Conservation (phyloP, 2,888 invertebrate genomes). For the Cerastoderma edule region DNA sequence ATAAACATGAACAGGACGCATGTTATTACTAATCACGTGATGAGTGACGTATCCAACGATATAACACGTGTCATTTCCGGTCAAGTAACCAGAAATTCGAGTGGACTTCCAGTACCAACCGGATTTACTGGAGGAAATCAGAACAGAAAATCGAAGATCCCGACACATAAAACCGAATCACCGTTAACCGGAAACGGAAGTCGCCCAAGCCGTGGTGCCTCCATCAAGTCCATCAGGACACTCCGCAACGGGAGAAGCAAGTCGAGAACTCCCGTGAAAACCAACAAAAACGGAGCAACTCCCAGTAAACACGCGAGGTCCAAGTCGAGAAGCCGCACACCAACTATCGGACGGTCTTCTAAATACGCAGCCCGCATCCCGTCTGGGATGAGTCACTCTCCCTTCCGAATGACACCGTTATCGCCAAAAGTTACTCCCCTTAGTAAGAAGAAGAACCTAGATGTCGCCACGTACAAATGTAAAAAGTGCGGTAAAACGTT, state of each 20-base stretch:
- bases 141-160: no score
- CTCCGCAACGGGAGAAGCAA: background rate
- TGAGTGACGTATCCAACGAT: background rate
- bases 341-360: background rate
- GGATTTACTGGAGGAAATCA: no score
- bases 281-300: background rate
- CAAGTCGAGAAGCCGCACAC: slow-evolving; percentile 12
- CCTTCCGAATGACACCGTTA: slow-evolving; percentile 11
- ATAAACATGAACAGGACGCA: background rate
- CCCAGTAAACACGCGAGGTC: background rate
- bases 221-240: slow-evolving; percentile 1
- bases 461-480: slow-evolving; percentile 23
- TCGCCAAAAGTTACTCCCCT: background rate
- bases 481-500: slow-evolving; percentile 47
- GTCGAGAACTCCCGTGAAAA: slow-evolving; percentile 4
- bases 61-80: background rate
- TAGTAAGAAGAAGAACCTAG: background rate
- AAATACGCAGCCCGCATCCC: slow-evolving; percentile 10
- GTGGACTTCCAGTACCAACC: slow-evolving; percentile 22
- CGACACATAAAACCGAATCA: no score
- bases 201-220: background rate
- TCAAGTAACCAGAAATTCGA: background rate
- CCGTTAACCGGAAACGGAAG: background rate
- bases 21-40: background rate
- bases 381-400: background rate